Evolutionary conservation across 2,797 vertebrate species (phyloP), one percentile per base, ranked within the genome.

Genomic region (Ctenochaetus hawaiiensis): DNA sequence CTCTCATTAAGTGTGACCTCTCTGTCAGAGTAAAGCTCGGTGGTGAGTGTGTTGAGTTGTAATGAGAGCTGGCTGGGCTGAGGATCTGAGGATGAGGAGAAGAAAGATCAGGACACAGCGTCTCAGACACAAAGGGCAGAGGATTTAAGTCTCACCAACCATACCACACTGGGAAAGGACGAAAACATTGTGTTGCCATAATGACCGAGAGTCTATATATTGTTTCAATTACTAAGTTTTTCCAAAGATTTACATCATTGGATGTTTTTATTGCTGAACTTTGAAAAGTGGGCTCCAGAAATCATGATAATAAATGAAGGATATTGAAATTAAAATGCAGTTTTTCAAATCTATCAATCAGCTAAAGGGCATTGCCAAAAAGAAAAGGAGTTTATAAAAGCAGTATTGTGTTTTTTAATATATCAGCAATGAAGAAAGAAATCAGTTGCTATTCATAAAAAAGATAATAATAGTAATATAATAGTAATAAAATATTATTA

Each of bases 11-110:
- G 45, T 23, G 47, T 74, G 72, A 88, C 80, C 80, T 76, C 64
- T 62, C 67, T 82, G 83, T 81, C 76, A 44, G 67, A 74, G 65
- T 57, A 49, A 79, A 79, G 75, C 68, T 57, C 45, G 58, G 72
- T 59, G 43, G 49, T 73, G 65, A 78, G 68, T 77, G 59, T 72
- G 73, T 23, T 59, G 62, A 68, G 80, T 68, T 78, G 82, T 83
- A 88, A 93, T 82, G 78, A 90, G 67, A 91, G 78, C 73, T 75
- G 67, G 64, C 66, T 87, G 80, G 59, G 68, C 69, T 77, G 70
- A 83, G 74, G 80, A 79, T 34, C 69, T 78, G 72, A 83, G 74
- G 80, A 79, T 34, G 75, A 84, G 69, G 39, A 78, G 37, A 47
- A 75, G 71, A 58, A 84, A 70, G 71, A 81, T 82, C 56, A 75